These are phyloP conservation scores for Nesospiza acunhae DNA, from an alignment of 2,113 vertebrate genomes.

Conservation along the genomic window DNA sequence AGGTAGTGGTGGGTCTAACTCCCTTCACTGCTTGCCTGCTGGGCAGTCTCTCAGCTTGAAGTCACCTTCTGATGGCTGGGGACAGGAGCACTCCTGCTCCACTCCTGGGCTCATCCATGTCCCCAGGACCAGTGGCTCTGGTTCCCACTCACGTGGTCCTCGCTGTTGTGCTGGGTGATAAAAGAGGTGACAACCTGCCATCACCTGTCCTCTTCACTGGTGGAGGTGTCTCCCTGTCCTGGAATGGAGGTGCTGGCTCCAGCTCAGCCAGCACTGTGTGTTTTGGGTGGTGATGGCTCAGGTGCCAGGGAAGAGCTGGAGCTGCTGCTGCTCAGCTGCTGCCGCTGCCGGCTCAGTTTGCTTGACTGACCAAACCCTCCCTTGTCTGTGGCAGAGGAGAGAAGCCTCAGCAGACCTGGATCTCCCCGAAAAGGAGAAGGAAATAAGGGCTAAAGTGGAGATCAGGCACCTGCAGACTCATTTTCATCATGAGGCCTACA, in stretches of 20 bases:
- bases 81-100: background rate
- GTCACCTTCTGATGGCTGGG: background rate
- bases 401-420: background rate
- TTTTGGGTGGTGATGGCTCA: background rate
- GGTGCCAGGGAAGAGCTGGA: background rate
- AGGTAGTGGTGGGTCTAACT: background rate
- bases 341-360: background rate
- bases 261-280: background rate
- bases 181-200: background rate
- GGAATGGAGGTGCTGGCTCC: background rate
- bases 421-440: background rate
- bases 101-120: background rate
- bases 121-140: background rate
- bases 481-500: slow-evolving; percentile 36
- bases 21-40: background rate
- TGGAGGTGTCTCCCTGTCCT: background rate
- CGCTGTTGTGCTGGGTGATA: fast-evolving
- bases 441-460: background rate
- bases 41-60: background rate
- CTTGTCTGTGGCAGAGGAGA: background rate
- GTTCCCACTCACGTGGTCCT: background rate
- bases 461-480: slow-evolving; percentile 60
- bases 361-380: background rate
- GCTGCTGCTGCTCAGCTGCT: background rate
- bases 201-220: background rate